Percentiles rank a stretch among this genome's conserved stretches.
phyloP scores from a whole-genome alignment of 2,888 invertebrate species.

The Lepetodrilus schrolli region DNA sequence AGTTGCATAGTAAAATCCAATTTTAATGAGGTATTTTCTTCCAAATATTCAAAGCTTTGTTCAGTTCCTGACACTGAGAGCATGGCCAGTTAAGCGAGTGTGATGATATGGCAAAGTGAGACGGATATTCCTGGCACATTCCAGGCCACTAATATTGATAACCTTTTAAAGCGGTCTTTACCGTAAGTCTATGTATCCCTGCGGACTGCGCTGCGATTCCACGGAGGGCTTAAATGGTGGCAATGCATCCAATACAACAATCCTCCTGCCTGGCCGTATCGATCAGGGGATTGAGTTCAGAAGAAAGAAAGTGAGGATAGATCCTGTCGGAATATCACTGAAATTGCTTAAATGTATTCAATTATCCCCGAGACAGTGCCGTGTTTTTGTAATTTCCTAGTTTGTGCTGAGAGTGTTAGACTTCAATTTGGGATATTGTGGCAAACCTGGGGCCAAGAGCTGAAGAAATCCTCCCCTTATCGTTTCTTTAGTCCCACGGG shows the following conservation, averaged over 20 bases:
- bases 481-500: constrained; percentile 28
- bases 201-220: not conserved
- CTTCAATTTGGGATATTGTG: constrained; percentile 36
- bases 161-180: constrained; percentile 21
- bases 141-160: not conserved
- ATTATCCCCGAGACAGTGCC: constrained; percentile 30
- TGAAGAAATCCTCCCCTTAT: constrained; percentile 14
- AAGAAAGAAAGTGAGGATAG: constrained; percentile 19
- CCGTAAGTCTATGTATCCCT: not conserved
- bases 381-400: constrained; percentile 34
- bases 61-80: too few species aligned
- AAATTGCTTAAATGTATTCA: constrained; percentile 34
- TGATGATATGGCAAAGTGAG: too few species aligned
- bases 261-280: not conserved
- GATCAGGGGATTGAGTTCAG: constrained; percentile 18
- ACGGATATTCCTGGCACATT: constrained; percentile 2
- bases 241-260: not conserved
- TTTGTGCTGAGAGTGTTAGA: constrained; percentile 29
- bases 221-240: not conserved
- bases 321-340: constrained; percentile 29
- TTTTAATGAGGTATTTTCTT: too few species aligned
- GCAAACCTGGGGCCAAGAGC: constrained; percentile 26
- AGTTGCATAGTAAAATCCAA: too few species aligned
- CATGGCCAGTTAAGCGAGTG: too few species aligned
- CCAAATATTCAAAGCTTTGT: too few species aligned